Conservation (phyloP, 2,113 vertebrate genomes). For the Hypocryptadius cinnamomeus region DNA sequence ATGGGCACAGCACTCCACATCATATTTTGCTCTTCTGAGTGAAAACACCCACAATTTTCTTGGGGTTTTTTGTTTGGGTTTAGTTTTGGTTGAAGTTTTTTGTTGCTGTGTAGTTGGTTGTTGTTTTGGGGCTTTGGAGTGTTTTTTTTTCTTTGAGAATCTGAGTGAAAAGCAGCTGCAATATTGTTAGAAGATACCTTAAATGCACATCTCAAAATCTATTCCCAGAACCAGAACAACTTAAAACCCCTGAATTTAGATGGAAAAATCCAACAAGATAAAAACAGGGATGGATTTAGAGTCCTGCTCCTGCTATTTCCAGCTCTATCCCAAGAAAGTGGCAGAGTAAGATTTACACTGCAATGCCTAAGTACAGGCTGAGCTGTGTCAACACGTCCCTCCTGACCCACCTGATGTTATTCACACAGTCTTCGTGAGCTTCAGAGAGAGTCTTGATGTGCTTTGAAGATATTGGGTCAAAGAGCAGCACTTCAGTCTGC, state of each 20-base stretch:
- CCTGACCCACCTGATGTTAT: conserved; percentile 90
- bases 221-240: neutral
- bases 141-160: neutral
- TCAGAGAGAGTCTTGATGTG: conserved; percentile 97
- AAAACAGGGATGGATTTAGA: neutral
- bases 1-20: fast-evolving
- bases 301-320: neutral
- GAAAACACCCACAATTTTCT: neutral
- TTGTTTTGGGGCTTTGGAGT: neutral
- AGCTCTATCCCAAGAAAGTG: neutral
- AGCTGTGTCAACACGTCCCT: neutral
- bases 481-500: conserved; percentile 95
- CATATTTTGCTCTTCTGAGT: neutral
- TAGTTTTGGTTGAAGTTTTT: neutral
- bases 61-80: fast-evolving
- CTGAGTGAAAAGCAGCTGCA: neutral
- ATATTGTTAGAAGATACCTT: neutral
- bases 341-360: neutral
- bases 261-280: neutral
- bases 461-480: conserved; percentile 94
- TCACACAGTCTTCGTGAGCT: conserved; percentile 97
- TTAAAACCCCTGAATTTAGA: neutral
- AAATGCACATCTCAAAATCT: neutral
- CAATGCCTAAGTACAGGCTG: neutral
- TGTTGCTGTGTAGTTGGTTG: too few species aligned